A percentile compares a stretch with the other conserved stretches of the same genome.
Conservation (phyloP, 2,888 invertebrate genomes). For the Leptogaster cylindrica region DNA sequence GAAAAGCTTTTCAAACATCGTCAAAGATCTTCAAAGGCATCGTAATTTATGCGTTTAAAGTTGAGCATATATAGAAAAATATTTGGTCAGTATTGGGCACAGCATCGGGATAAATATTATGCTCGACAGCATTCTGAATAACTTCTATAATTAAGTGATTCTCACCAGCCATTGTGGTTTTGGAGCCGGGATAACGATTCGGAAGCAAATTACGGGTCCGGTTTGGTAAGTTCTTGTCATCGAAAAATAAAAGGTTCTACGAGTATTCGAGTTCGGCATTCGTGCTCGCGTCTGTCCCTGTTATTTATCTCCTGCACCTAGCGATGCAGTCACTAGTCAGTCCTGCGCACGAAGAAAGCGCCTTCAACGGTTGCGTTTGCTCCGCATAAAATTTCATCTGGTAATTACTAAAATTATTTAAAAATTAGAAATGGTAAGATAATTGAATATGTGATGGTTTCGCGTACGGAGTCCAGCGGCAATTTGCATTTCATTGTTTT, state of each 20-base stretch:
- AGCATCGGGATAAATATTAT: too few relatives aligned
- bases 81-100: background rate
- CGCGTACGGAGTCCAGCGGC: background rate
- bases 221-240: slow-evolving; percentile 40
- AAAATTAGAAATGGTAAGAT: slow-evolving; percentile 45
- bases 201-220: slow-evolving; percentile 43
- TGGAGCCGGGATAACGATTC: slow-evolving; percentile 33
- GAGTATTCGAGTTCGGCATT: background rate
- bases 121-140: too few relatives aligned
- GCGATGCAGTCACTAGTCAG: too few relatives aligned
- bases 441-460: slow-evolving; percentile 45
- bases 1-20: too few relatives aligned
- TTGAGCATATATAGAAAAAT: slow-evolving; percentile 1
- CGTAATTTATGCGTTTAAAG: slow-evolving; percentile 1
- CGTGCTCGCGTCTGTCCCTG: background rate
- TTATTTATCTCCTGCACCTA: background rate
- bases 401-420: slow-evolving; percentile 47
- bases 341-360: background rate
- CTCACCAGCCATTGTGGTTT: slow-evolving; percentile 12
- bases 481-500: slow-evolving; percentile 35
- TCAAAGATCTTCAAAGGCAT: slow-evolving; percentile 8
- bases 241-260: slow-evolving; percentile 16
- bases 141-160: slow-evolving; percentile 44
- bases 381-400: slow-evolving; percentile 44
- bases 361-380: slow-evolving; percentile 3